Evolutionary conservation across 2,888 invertebrate species (phyloP), one percentile per base, ranked within the genome.

Genomic region (Leucophenga maculata): DNA sequence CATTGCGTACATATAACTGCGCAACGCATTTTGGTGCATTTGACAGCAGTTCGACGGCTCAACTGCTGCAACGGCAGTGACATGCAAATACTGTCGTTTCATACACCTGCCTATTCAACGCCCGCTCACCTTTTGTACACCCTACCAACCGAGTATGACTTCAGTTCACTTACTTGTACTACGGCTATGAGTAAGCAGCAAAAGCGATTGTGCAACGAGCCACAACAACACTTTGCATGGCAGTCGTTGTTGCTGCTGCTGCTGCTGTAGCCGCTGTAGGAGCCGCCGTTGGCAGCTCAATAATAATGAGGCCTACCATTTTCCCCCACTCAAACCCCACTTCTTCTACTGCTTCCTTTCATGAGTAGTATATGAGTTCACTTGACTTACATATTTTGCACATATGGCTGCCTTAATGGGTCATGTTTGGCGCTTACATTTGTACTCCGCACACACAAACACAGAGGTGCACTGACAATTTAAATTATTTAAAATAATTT

Each of bases 351-450:
- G 39, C 39, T 39, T 39, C 39, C 39, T 39, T 39, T 39, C 39
- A 39, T 39, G 11, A 39, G 39, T 32, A 32, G 32, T 39, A 39
- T 39, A 39, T 39, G 39, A 39, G 39, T 39, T 39, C 39, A 39
- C 39, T 39, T 39, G 39, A 39, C 39, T 39, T 39, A 52, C 83
- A 77, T 73, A 65, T 78, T 81, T 77, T 73, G 55, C 54, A 59
- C 50, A 59, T 68, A 31, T 68, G 68, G 39, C 50, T 68, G 68
- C 50, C 20, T 67, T 66, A 69, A 72, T 72, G 72, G 75, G 77
- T 77, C 74, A 77, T 48, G 62, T 39, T 64, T 22, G 46, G 22
- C 46, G 26, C 59, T 26, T 50, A 50, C 50, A n/a, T 46, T n/a
- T 11, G 20, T 64, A 39, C n/a, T 60, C 39, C 20, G 6, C 46